phyloP scores from a whole-genome alignment of 2,888 invertebrate genomes.

The Athetis lepigone region DNA sequence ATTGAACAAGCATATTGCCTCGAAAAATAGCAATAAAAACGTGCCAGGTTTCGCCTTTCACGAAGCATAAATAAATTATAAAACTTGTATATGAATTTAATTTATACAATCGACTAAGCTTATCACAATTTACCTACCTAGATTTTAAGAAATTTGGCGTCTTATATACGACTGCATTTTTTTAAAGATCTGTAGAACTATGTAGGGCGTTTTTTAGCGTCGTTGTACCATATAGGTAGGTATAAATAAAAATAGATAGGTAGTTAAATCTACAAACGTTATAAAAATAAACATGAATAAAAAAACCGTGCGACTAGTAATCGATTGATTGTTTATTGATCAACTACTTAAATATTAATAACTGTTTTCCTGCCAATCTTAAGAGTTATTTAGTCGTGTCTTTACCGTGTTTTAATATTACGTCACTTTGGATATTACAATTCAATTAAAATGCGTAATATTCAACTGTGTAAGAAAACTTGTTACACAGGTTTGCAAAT shows the following conservation, averaged over 20 bases:
- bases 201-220: too few species aligned
- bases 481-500: conserved; percentile 34
- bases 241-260: too few species aligned
- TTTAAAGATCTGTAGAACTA: background rate
- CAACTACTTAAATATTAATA: conserved; percentile 11
- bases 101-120: conserved; percentile 39
- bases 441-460: conserved; percentile 47
- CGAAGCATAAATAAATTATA: conserved; percentile 50
- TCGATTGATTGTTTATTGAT: conserved; percentile 27
- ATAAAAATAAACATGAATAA: conserved; percentile 6
- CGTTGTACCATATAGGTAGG: too few species aligned
- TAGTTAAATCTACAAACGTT: background rate
- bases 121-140: conserved; percentile 13
- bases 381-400: background rate
- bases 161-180: conserved; percentile 5
- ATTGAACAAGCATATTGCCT: conserved; percentile 19
- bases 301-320: conserved; percentile 14
- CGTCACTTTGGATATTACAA: conserved; percentile 36
- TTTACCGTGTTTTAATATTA: conserved; percentile 27
- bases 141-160: conserved; percentile 16
- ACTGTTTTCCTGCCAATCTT: conserved; percentile 41
- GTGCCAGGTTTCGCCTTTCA: conserved; percentile 51
- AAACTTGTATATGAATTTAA: conserved; percentile 50
- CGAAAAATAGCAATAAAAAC: conserved; percentile 44
- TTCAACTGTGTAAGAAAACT: conserved; percentile 34